Evolutionary conservation across 2,888 invertebrate genomes (phyloP).

Genomic region (Baronia brevicornis): DNA sequence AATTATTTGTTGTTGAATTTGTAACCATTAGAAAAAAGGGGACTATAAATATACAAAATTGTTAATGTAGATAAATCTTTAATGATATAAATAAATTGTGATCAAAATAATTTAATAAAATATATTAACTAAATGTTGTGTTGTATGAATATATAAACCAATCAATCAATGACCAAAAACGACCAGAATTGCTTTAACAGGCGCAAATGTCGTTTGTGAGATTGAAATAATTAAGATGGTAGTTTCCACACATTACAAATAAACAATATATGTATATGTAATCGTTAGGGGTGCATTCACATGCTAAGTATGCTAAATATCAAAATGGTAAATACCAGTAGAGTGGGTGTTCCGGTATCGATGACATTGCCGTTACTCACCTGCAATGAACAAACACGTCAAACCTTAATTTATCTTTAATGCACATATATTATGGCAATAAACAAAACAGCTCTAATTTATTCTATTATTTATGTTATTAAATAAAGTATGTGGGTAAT

Average conservation of each 20-base stretch:
- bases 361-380: conserved; percentile 77
- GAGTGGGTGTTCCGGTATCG: conserved; percentile 71
- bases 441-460: background rate
- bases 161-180: no score
- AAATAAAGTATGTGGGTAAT: no score
- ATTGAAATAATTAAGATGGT: background rate
- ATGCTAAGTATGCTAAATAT: conserved; percentile 32
- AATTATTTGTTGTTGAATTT: no score
- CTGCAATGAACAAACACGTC: conserved; percentile 57
- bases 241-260: background rate
- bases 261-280: conserved; percentile 5
- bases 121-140: no score
- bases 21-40: no score
- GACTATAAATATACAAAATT: no score
- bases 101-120: no score
- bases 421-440: background rate
- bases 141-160: no score
- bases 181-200: background rate
- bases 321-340: conserved; percentile 63
- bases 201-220: conserved; percentile 1
- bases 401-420: conserved; percentile 5
- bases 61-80: no score
- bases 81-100: no score
- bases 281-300: conserved; percentile 17
- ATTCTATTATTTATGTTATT: no score